Evolutionary conservation across 2,113 vertebrate genomes (phyloP), one percentile per base, ranked within the genome.

Genomic region (Thomomys bottae): DNA sequence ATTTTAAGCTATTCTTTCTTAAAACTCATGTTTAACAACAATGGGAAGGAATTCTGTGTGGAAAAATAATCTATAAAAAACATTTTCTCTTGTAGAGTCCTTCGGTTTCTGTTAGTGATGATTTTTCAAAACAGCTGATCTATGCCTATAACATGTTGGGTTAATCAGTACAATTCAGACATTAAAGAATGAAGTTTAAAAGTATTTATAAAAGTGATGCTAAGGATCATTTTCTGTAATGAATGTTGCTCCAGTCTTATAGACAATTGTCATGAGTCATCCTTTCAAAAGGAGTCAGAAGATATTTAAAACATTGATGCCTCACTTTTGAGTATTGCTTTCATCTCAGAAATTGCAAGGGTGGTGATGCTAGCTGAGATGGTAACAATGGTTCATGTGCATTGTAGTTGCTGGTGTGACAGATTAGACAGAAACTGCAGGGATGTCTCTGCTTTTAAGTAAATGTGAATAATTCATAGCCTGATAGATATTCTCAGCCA

Each of bases 111-210:
- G 36, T 94, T 89, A 77, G 68, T 88, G 75, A 20, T 90, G 84
- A 93, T 92, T 94, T 88, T 95, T 94, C 80, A 93, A 77, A 95
- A 94, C 67, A 72, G 54, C 67, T 90, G 57, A 94, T 89, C 45
- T 94, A 17, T 92, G 82, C 63, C 83, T 90, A 57, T 30, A 90
- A 81, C 81, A 36, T 61, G 30, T 80, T 72, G 87, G 17, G 63
- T 92, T 95, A 83, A 84, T 90, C 84, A 78, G 70, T 59, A 54
- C 64, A 82, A 80, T 88, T 91, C 83, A 88, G 83, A 80, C 49
- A 49, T 88, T 70, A 8, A 89, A 89, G 87, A 87, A 90, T 36
- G 84, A 84, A 78, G 59, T 88, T 80, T 32, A 59, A 78, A 90
- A 30, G 12, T 76, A n/a, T 81, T 96, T 78, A 63, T 70, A 77